Base-by-base conservation (phyloP, 2,113 vertebrate genomes). In the Calidris pugnax region DNA sequence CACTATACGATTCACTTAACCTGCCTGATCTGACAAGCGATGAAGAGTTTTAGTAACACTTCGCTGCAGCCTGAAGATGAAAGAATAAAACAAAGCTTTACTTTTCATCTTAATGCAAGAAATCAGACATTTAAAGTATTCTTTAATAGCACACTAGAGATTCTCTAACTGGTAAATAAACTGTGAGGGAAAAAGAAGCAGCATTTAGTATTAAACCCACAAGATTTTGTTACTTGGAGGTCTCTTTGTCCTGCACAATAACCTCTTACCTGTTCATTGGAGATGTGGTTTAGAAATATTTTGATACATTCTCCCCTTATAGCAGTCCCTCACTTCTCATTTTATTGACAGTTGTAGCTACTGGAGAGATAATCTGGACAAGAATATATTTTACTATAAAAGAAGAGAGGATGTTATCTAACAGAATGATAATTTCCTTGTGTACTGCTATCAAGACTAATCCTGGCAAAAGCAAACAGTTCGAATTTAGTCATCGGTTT, bases 1-100 rank as follows among this genome's bases (percentile, higher is more conserved):
- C 86, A 96, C 53, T 74, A 85, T 2, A 94, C 39, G 87, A 66
- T 48, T 82, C 53, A 92, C 68, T 97, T 94, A 78, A 77, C 87
- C 93, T 96, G 93, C 96, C 72, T 26, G 32, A 73, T 75, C 83
- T 97, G 94, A 93, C 96, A 95, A 69, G n/a, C 41, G 63, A 96
- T 27, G 66, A 93, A 93, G 89, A 96, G 87, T 37, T 96, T 97
- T 17, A 95, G 90, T 48, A 95, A 96, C 79, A 94, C 77, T 94
- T 78, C 10, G 26, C 78, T 83, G 92, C 78, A 94, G 91, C 50
- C 35, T 68, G 80, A 57, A 94, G 59, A 85, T 39, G 69, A 77
- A 90, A 97, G 81, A 78, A 92, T 84, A 35, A 96, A 95, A 74
- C 91, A 95, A 96, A 90, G 63, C 77, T 90, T 81, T 92, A 41